Evolutionary conservation across 2,888 invertebrate genomes (phyloP), one percentile per base, ranked within the genome.

Genomic region (Pocota personata): DNA sequence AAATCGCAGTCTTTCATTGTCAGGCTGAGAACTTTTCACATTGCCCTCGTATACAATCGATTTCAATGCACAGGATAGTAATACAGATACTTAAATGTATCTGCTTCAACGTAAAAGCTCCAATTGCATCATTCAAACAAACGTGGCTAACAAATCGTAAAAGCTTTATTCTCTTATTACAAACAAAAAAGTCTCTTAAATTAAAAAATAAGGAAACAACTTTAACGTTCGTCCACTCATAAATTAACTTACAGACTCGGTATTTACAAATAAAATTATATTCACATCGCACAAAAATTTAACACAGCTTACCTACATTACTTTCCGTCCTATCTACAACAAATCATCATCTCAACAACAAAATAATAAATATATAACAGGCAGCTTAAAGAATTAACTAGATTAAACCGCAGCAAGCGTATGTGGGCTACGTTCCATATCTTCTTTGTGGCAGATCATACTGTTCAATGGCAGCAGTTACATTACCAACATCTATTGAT

Each of bases 321-420:
- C 16, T 19, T n/a, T 48, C n/a, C 50, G 19, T 27, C 19, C 19
- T 55, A 82, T 75, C 19, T 60, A 73, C 52, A 62, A 55, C 24
- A 78, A 24, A 30, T 35, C 35, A 37, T 14, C 58, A 46, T 27
- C 4, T 79, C 43, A 69, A 76, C 64, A 76, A 72, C 10, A 71
- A 71, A 43, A 78, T 12, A 69, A 79, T 69, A 75, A 76, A 82
- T 58, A 80, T 30, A 55, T 66, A 72, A 67, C 64, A 67, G 67
- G 55, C 52, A 60, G 43, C 14, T 6, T n/a, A 40, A 24, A 43
- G 32, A 67, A 35, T 57, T 46, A 46, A 79, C 79, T 79, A 79
- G 32, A 30, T 24, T 14, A 37, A 5, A 58, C 48, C 27, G 8
- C 21, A 8, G 16, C n/a, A 12, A n/a, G 0, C 5, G n/a, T 3